phyloP scores from a whole-genome alignment of 2,888 invertebrate genomes.

The Sabatieria punctata region DNA sequence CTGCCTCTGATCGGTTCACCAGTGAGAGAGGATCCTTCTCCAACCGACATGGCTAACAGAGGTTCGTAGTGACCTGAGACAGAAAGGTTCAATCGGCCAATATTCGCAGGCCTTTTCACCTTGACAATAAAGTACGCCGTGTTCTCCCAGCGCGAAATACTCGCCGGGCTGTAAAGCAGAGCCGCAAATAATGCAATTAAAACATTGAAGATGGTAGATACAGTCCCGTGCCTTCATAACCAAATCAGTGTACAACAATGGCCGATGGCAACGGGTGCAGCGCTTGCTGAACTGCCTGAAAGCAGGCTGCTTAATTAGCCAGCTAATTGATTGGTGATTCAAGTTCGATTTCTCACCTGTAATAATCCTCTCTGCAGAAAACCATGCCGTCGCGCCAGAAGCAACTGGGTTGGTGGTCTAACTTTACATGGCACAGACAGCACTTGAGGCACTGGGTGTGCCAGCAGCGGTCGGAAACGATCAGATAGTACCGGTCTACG shows the following conservation, averaged over 20 bases:
- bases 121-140: conserved; percentile 30
- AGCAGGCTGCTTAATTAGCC: conserved; percentile 18
- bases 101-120: too few species aligned
- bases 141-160: conserved; percentile 70
- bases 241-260: too few species aligned
- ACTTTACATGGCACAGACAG: conserved; percentile 67
- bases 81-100: too few species aligned
- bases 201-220: too few species aligned
- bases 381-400: conserved; percentile 80
- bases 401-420: conserved; percentile 78
- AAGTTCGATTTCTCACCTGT: conserved; percentile 48
- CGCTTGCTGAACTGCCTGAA: conserved; percentile 67
- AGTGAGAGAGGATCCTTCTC: background rate
- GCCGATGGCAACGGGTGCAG: too few species aligned
- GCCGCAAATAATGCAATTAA: too few species aligned
- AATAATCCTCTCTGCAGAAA: conserved; percentile 90
- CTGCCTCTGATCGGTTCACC: too few species aligned
- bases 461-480: conserved; percentile 80
- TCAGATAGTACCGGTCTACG: conserved; percentile 72
- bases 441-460: conserved; percentile 77
- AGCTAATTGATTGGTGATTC: background rate
- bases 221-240: too few species aligned
- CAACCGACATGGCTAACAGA: conserved; percentile 2
- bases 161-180: conserved; percentile 67
- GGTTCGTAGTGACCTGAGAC: conserved; percentile 12